These are phyloP conservation scores for Scortum barcoo DNA, from an alignment of 2,113 vertebrate genomes.

Conservation along the genomic window DNA sequence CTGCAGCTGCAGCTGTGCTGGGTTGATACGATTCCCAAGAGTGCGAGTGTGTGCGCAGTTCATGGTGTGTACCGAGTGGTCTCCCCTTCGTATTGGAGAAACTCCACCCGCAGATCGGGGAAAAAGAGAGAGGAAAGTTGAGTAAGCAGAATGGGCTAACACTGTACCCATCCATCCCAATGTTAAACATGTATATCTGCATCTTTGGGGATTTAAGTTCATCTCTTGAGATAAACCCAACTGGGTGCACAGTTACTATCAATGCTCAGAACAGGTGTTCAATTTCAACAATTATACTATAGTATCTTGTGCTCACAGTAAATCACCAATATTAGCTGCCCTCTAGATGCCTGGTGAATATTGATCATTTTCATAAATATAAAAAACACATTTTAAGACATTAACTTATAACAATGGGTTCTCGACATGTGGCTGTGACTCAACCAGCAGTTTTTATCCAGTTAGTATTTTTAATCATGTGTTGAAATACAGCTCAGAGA, in stretches of 20 bases:
- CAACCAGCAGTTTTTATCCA: not conserved
- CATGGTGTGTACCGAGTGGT: conserved; percentile 9
- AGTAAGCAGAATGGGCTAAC: not conserved
- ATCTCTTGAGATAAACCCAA: conserved; percentile 7
- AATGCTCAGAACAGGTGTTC: not conserved
- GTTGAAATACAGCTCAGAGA: too few species aligned
- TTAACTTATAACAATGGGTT: too few species aligned
- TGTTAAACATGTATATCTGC: conserved; percentile 6
- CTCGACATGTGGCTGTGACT: not conserved
- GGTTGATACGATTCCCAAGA: conserved; percentile 26
- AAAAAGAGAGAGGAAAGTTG: conserved; percentile 30
- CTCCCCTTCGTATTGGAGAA: conserved; percentile 12
- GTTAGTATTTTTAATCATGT: too few species aligned
- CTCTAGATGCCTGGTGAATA: not conserved
- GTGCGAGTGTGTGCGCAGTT: conserved; percentile 29
- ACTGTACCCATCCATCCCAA: conserved; percentile 1
- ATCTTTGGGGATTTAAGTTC: conserved; percentile 2
- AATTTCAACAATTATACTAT: not conserved
- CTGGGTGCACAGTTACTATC: not conserved
- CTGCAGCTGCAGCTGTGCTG: conserved; percentile 38
- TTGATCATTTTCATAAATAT: not conserved
- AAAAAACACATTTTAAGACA: too few species aligned
- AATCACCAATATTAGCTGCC: not conserved
- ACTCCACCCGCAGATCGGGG: conserved; percentile 33
- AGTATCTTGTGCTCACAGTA: not conserved